Conservation (phyloP, 2,888 invertebrate species). For the Tetragonula carbonaria region DNA sequence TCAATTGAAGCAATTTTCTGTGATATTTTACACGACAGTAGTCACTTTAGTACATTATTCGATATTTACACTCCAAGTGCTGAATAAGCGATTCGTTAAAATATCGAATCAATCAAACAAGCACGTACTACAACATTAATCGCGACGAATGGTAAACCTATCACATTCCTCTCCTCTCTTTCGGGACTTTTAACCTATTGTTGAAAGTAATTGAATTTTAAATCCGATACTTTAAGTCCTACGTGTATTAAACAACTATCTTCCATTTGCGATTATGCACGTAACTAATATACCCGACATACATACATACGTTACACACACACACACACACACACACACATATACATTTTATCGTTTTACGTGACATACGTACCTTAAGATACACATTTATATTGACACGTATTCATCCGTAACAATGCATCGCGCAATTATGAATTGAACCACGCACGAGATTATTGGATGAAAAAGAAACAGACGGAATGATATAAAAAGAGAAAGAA, state of each 20-base stretch:
- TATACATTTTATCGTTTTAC: slow-evolving; percentile 10
- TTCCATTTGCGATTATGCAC: neutral
- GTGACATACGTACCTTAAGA: slow-evolving; percentile 44
- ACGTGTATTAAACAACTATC: neutral
- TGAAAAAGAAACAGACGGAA: slow-evolving; percentile 40
- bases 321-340: neutral
- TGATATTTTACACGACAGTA: neutral
- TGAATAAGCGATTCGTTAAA: neutral
- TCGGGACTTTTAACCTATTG: neutral
- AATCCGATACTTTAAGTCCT: too few relatives aligned
- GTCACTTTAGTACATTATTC: neutral
- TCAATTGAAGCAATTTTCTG: neutral
- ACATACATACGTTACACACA: neutral
- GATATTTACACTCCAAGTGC: neutral
- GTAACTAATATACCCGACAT: neutral
- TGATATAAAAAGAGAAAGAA: slow-evolving; percentile 22
- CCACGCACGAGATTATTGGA: slow-evolving; percentile 43
- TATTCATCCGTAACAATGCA: slow-evolving; percentile 19
- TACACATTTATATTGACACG: slow-evolving; percentile 7
- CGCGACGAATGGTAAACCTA: neutral
- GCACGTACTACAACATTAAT: neutral
- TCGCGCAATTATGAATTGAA: slow-evolving; percentile 23
- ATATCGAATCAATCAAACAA: neutral
- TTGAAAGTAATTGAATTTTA: neutral
- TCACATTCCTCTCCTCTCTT: neutral